Base-by-base conservation (phyloP, 2,888 invertebrate genomes). In the Therioaphis trifolii region DNA sequence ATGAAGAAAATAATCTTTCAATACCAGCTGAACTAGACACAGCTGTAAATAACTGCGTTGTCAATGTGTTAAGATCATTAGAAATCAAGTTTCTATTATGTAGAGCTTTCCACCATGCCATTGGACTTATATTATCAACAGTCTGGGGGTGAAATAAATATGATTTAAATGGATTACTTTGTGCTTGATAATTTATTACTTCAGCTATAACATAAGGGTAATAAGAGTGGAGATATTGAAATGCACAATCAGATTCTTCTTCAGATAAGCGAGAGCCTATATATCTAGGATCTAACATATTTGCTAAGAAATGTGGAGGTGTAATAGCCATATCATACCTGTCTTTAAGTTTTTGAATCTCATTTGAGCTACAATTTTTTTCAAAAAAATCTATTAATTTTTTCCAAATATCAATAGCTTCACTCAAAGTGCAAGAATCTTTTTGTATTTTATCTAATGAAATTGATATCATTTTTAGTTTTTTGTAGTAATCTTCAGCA, bases 361-460 rank as follows among this genome's bases (percentile, higher is more conserved):
- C 68, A 21, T 12, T 40, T 49, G 15, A 15, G 3, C 15, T 27
- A 49, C 49, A 49, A 49, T 49, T 49, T 27, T 24, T 71, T 49
- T 71, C 46, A 29, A 46, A 71, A 29, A 49, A 46, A 0, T 49
- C 27, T 11, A 49, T 21, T 49, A 69, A 46, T 14, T 69, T 12
- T 43, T 24, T 27, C 71, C 71, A 71, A 0, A 71, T 11, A 49
- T 71, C 46, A 49, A 49, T 49, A 46, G 49, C 71, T 0, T 49
- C 71, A 27, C 18, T 29, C 5, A 71, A 18, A 1, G 49, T 71
- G 27, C 71, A 58, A 58, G 58, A 24, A 24, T 68, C n/a, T 21
- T 68, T 72, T 49, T 72, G 71, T 9, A 29, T 29, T 72, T 49
- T 49, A 52, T 72, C 71, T 29, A 72, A 72, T 29, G 71, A 24